Percentiles rank a stretch among this genome's conserved stretches.
These are phyloP conservation scores for Chlorocebus sabaeus DNA, from an alignment of 2,113 vertebrate genomes.

Conservation along the genomic window DNA sequence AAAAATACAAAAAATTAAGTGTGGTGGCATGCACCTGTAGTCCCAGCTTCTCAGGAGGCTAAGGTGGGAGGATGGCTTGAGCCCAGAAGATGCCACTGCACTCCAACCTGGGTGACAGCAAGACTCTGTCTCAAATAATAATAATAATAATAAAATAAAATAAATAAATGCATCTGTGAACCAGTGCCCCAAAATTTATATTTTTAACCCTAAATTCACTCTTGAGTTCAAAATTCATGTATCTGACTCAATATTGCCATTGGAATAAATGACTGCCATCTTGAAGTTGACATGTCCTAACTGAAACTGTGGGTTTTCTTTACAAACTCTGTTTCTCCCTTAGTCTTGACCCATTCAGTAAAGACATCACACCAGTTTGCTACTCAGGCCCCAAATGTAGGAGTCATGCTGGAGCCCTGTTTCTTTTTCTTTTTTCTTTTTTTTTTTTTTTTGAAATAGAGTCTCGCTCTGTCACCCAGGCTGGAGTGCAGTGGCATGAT, in stretches of 20 bases:
- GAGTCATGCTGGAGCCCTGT: background rate
- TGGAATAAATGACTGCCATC: background rate
- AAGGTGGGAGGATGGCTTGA: no score
- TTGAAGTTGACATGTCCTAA: background rate
- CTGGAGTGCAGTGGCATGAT: no score
- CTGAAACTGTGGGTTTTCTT: background rate
- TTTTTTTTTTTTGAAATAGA: no score
- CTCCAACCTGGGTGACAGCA: no score
- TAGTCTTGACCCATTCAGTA: background rate
- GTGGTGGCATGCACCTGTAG: no score
- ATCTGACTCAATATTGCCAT: background rate
- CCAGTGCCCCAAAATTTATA: background rate
- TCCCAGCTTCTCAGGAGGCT: no score
- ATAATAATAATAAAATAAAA: no score
- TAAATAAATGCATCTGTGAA: background rate
- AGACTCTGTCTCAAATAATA: no score
- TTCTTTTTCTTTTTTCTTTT: background rate
- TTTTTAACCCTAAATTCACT: background rate
- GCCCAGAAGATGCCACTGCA: no score
- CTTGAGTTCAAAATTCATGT: background rate
- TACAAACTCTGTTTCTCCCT: background rate
- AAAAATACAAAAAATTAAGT: no score
- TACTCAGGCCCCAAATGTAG: background rate
- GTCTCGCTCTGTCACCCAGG: no score
- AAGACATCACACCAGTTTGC: background rate